phyloP scores from a whole-genome alignment of 2,888 invertebrate genomes.

The Laspeyria flexula region DNA sequence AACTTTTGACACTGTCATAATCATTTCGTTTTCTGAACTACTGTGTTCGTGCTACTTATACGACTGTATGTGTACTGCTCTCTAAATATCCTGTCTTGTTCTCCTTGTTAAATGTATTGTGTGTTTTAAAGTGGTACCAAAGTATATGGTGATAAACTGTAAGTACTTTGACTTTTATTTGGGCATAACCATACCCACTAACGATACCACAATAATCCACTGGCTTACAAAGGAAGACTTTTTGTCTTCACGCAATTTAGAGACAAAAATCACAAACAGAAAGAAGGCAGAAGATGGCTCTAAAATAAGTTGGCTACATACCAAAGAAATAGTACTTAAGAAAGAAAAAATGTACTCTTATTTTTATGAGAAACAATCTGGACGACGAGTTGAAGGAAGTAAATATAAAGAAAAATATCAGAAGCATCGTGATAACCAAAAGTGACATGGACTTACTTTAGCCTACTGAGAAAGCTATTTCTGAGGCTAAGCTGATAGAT shows the following conservation, averaged over 20 bases:
- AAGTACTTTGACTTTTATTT: too few relatives aligned
- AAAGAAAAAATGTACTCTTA: slow-evolving; percentile 45
- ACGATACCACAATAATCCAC: too few relatives aligned
- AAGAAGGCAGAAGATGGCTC: slow-evolving; percentile 15
- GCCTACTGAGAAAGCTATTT: slow-evolving; percentile 21
- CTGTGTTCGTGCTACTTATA: too few relatives aligned
- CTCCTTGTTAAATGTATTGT: too few relatives aligned
- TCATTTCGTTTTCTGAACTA: too few relatives aligned
- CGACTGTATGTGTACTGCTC: too few relatives aligned
- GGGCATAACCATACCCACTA: too few relatives aligned
- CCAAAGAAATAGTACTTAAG: slow-evolving; percentile 26
- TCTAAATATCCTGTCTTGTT: too few relatives aligned
- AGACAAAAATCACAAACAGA: slow-evolving; percentile 16
- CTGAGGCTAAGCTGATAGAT: slow-evolving; percentile 17
- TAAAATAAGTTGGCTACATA: slow-evolving; percentile 22
- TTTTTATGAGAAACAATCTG: slow-evolving; percentile 21
- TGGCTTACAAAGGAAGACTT: slow-evolving; percentile 17
- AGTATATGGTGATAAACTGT: too few relatives aligned
- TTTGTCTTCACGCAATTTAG: slow-evolving; percentile 15
- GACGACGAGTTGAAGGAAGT: slow-evolving; percentile 18
- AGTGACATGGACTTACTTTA: slow-evolving; percentile 25
- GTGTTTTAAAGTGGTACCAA: too few relatives aligned
- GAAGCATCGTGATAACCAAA: slow-evolving; percentile 17
- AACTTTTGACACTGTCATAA: too few relatives aligned
- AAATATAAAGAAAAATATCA: slow-evolving; percentile 21